Evolutionary conservation across 23 tunicate genomes (phyloP).

Genomic region (Aplidium turbinatum): DNA sequence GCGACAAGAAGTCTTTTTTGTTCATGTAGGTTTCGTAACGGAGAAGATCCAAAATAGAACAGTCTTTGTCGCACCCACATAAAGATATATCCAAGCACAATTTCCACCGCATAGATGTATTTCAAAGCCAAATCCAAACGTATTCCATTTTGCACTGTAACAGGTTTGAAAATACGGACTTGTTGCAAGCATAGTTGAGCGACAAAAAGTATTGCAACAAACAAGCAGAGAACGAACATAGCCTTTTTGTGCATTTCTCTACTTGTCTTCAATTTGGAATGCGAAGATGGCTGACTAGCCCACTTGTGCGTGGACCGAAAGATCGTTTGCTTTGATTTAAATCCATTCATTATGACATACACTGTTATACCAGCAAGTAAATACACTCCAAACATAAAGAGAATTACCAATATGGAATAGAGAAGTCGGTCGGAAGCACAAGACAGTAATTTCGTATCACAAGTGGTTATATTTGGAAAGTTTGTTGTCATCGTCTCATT

Average conservation of each 20-base stretch:
- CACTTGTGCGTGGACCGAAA: no score
- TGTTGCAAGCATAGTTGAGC: slow-evolving; percentile 27
- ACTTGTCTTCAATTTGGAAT: no score
- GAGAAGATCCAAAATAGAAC: slow-evolving; percentile 64
- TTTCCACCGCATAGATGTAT: slow-evolving; percentile 38
- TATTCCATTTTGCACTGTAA: neutral
- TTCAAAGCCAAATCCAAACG: slow-evolving; percentile 9
- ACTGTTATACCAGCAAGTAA: no score
- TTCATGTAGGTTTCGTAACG: slow-evolving; percentile 44
- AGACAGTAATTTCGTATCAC: no score
- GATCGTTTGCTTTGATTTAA: no score
- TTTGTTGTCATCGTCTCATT: no score
- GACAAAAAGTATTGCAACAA: slow-evolving; percentile 4
- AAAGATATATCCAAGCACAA: slow-evolving; percentile 62
- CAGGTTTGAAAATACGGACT: neutral
- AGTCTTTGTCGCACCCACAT: slow-evolving; percentile 75
- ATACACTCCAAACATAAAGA: no score
- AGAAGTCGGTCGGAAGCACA: no score
- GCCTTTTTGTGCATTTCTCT: neutral
- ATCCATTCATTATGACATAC: no score
- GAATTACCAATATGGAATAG: no score
- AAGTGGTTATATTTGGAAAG: no score
- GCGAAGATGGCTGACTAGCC: no score
- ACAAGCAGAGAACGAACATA: slow-evolving; percentile 36
- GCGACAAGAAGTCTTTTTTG: slow-evolving; percentile 17